Base-by-base conservation (phyloP, 2,113 vertebrate species). In the Takifugu flavidus region DNA sequence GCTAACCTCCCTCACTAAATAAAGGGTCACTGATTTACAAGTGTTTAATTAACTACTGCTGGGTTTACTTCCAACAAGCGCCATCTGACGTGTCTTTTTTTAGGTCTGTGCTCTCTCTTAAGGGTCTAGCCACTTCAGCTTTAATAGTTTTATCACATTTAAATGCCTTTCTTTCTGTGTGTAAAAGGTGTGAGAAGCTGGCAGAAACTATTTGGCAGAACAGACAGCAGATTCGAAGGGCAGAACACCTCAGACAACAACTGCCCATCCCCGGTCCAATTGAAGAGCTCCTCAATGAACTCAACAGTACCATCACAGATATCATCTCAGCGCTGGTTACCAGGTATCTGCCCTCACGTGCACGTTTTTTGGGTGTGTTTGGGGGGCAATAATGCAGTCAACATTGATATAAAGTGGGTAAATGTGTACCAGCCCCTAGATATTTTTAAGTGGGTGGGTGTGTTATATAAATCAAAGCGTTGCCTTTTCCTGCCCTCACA, bases 151-250 rank as follows among this genome's bases (percentile, higher is more conserved):
- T n/a, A 2, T 47, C 14, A n/a, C 5, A 7, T 14, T 47, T 47
- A 47, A 47, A n/a, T 13, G 5, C n/a, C 6, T 47, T 47, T 47
- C 5, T 60, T 44, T 50, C 25, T 72, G 27, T 75, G 53, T 78
- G 20, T 56, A 5, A 46, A 67, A 99, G 95, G 96, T 98, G 96
- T 50, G 96, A 99, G 89, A 99, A 99, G 84, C 78, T 98, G 78
- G 95, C 96, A 0, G 95, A 99, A 89, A 95, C 94, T 27, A 98
- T 98, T 81, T 98, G 96, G 94, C 95, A 98, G 89, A 98, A 98
- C 87, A 91, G 95, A 67, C 96, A 99, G 88, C 96, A 98, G 91
- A 98, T 98, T 73, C 90, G 96, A 45, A 90, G 95, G 42, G 95
- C 95, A 0, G 96, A 98, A 88, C 96, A 99, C 75, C 89, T 98